These are phyloP conservation scores for Phenacoccus solenopsis DNA, from an alignment of 1,140 invertebrate genomes.

Conservation along the genomic window DNA sequence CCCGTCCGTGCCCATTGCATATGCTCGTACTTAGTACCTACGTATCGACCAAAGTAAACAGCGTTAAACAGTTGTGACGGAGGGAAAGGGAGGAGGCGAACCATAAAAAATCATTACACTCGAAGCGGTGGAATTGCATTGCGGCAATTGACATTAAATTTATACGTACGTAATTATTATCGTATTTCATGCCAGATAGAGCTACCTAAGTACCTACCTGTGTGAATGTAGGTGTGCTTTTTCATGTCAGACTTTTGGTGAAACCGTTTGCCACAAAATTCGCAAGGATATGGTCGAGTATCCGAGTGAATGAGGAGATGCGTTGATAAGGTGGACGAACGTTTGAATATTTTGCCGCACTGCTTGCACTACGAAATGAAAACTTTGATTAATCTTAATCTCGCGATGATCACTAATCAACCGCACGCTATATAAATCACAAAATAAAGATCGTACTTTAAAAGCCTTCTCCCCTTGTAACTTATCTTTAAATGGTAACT, in stretches of 20 bases:
- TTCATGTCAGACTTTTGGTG: conserved; percentile 99
- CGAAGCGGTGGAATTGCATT: too few species aligned
- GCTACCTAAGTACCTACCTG: too few species aligned
- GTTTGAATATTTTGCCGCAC: conserved; percentile 94
- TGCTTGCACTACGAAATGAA: conserved; percentile 65
- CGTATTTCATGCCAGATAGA: too few species aligned
- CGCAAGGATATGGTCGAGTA: conserved; percentile 87
- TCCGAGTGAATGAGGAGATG: conserved; percentile 97
- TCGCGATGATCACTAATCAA: not conserved
- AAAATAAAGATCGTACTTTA: not conserved
- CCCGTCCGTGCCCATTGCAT: too few species aligned
- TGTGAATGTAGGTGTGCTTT: conserved; percentile 98
- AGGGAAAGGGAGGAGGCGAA: too few species aligned
- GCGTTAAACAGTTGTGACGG: too few species aligned
- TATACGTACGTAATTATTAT: not conserved
- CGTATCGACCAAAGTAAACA: too few species aligned
- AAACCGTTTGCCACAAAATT: conserved; percentile 94
- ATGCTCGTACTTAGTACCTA: too few species aligned
- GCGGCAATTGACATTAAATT: not conserved
- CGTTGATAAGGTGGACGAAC: conserved; percentile 93
- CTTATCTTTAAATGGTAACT: not conserved
- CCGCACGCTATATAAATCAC: not conserved
- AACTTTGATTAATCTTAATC: not conserved
- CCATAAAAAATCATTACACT: too few species aligned
- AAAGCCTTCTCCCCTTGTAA: not conserved